Conservation (phyloP, 2,888 invertebrate species). For the Lasioglossum morio region DNA sequence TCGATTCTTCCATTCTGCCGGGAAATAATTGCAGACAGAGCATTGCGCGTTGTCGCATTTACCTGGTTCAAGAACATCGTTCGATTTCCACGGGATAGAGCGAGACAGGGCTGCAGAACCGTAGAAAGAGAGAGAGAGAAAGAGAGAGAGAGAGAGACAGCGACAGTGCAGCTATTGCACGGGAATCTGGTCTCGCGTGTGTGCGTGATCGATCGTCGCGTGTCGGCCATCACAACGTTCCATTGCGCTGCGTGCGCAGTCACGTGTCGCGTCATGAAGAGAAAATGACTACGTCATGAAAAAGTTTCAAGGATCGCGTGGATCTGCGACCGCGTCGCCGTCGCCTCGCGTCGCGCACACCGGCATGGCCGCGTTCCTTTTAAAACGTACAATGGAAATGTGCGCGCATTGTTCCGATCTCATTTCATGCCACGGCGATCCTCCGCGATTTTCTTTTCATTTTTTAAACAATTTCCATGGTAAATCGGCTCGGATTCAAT, state of each 20-base stretch:
- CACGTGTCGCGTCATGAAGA: constrained; percentile 69
- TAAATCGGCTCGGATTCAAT: constrained; percentile 3
- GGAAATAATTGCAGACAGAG: constrained; percentile 25
- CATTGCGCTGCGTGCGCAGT: constrained; percentile 71
- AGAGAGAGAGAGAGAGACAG: background rate
- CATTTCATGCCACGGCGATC: background rate
- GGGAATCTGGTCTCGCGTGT: constrained; percentile 61
- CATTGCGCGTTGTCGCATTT: constrained; percentile 42
- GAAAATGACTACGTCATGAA: constrained; percentile 62
- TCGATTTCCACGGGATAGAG: constrained; percentile 11
- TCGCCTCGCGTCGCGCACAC: constrained; percentile 1
- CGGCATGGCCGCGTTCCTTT: constrained; percentile 34
- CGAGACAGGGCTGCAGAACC: background rate
- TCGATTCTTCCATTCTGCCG: constrained; percentile 23
- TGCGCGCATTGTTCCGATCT: constrained; percentile 23
- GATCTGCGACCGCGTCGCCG: constrained; percentile 17
- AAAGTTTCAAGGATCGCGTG: constrained; percentile 66
- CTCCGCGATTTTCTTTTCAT: constrained; percentile 8
- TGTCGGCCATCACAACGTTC: constrained; percentile 65
- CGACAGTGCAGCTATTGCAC: constrained; percentile 29
- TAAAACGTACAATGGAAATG: constrained; percentile 31
- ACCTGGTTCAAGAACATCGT: constrained; percentile 47
- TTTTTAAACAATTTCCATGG: constrained; percentile 7
- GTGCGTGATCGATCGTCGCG: constrained; percentile 78
- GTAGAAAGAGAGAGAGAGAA: constrained; percentile 1